Evolutionary conservation across 2,888 invertebrate species (phyloP).

Genomic region (Portevinia maculata): DNA sequence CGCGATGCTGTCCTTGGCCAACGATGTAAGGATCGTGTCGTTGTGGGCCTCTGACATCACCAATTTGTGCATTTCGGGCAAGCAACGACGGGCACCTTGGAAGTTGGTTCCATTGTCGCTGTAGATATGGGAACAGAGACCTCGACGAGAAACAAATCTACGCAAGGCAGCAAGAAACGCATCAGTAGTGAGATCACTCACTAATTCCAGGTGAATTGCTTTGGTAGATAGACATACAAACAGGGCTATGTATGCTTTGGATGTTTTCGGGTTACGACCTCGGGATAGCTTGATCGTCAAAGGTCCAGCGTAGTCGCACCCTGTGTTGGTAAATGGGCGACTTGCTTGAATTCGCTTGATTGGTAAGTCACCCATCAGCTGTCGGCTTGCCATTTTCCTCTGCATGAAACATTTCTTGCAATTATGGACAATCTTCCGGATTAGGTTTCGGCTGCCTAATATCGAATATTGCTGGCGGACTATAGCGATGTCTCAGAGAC

Average conservation of each 20-base stretch:
- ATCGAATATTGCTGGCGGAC: too few relatives aligned
- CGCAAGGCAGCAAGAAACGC: neutral
- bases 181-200: neutral
- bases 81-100: slow-evolving; percentile 33
- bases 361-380: too few relatives aligned
- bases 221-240: slow-evolving; percentile 11
- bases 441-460: too few relatives aligned
- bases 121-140: slow-evolving; percentile 46
- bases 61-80: slow-evolving; percentile 41
- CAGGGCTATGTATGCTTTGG: slow-evolving; percentile 17
- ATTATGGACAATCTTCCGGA: too few relatives aligned
- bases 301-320: slow-evolving; percentile 28
- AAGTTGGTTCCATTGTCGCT: slow-evolving; percentile 52
- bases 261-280: too few relatives aligned
- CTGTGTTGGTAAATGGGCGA: too few relatives aligned
- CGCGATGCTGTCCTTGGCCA: neutral
- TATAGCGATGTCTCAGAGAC: too few relatives aligned
- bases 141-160: slow-evolving; percentile 42
- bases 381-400: too few relatives aligned
- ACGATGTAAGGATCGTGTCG: neutral
- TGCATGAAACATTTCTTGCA: too few relatives aligned
- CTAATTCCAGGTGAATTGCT: neutral
- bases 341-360: too few relatives aligned
- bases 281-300: slow-evolving; percentile 11
- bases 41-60: slow-evolving; percentile 4